Evolutionary conservation across 2,888 invertebrate genomes (phyloP).

Genomic region (Drosophila limbata): DNA sequence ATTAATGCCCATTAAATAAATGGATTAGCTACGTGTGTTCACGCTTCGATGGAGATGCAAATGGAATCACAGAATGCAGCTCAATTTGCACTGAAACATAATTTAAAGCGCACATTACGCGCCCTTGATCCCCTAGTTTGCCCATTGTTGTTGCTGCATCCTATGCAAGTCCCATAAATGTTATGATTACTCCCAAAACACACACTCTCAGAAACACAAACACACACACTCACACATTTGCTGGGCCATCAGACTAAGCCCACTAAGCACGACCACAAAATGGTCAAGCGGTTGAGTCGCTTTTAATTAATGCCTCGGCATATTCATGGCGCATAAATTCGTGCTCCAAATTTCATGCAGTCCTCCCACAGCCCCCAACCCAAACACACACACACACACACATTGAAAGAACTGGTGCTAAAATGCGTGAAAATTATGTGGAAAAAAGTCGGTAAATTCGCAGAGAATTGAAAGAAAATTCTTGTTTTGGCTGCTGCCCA

Average conservation of each 20-base stretch:
- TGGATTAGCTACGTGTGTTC: constrained; percentile 15
- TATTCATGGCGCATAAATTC: constrained; percentile 68
- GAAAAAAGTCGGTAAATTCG: constrained; percentile 27
- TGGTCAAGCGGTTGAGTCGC: constrained; percentile 59
- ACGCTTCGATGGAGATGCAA: constrained; percentile 4
- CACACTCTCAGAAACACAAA: constrained; percentile 16
- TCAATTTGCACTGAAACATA: constrained; percentile 20
- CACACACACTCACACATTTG: background rate
- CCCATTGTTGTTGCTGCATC: constrained; percentile 23
- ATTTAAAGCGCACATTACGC: constrained; percentile 54
- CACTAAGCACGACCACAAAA: constrained; percentile 61
- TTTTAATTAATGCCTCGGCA: constrained; percentile 74
- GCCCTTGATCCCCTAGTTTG: constrained; percentile 36
- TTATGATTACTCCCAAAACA: constrained; percentile 34
- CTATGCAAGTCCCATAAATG: constrained; percentile 56
- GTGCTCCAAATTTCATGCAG: constrained; percentile 34
- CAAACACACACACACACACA: constrained; percentile 6
- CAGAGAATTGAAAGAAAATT: constrained; percentile 32
- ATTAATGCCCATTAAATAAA: constrained; percentile 12
- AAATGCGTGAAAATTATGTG: constrained; percentile 41
- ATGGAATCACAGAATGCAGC: constrained; percentile 21
- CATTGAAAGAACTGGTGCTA: constrained; percentile 1
- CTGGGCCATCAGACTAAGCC: constrained; percentile 14
- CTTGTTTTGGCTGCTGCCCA: constrained; percentile 16
- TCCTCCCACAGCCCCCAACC: constrained; percentile 8